These are phyloP conservation scores for Gandaritis pyraliata DNA, from an alignment of 2,888 invertebrate genomes.

Conservation along the genomic window DNA sequence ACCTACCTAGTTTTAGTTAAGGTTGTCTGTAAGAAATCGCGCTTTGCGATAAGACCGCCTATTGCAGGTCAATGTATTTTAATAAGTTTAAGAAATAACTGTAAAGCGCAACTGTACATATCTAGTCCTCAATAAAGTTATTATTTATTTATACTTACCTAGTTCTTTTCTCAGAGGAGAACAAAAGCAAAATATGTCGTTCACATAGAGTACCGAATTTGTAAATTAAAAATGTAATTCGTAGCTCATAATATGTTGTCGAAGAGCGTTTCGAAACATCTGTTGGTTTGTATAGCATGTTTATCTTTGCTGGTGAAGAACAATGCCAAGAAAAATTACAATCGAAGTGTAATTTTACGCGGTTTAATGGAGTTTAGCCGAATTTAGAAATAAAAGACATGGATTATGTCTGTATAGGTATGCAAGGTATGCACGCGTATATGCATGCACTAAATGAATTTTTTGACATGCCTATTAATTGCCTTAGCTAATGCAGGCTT, in stretches of 20 bases:
- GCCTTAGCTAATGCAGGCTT: too few species aligned
- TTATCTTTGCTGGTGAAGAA: constrained; percentile 62
- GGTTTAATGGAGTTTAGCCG: constrained; percentile 48
- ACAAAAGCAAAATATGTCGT: too few species aligned
- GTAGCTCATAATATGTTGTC: not conserved
- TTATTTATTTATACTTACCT: too few species aligned
- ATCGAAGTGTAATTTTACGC: constrained; percentile 53
- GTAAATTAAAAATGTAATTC: not conserved
- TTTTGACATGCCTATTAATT: too few species aligned
- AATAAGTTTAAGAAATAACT: too few species aligned
- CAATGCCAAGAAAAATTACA: constrained; percentile 51
- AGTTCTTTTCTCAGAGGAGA: too few species aligned
- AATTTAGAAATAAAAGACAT: constrained; percentile 58
- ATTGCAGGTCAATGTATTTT: too few species aligned
- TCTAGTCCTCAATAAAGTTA: too few species aligned
- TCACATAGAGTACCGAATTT: not conserved
- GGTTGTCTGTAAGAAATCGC: too few species aligned
- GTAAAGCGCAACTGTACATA: too few species aligned
- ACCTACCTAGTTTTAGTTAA: too few species aligned
- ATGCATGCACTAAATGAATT: constrained; percentile 1
- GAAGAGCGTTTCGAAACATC: constrained; percentile 51
- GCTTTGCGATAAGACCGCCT: too few species aligned
- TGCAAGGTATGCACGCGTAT: not conserved
- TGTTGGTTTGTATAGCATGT: constrained; percentile 53
- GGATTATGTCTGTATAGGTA: constrained; percentile 24